Percentiles rank a stretch among this genome's conserved stretches.
These are phyloP conservation scores for Isaurus tuberculatus DNA, from an alignment of 92 coral and sea anemone genomes.

Conservation along the genomic window DNA sequence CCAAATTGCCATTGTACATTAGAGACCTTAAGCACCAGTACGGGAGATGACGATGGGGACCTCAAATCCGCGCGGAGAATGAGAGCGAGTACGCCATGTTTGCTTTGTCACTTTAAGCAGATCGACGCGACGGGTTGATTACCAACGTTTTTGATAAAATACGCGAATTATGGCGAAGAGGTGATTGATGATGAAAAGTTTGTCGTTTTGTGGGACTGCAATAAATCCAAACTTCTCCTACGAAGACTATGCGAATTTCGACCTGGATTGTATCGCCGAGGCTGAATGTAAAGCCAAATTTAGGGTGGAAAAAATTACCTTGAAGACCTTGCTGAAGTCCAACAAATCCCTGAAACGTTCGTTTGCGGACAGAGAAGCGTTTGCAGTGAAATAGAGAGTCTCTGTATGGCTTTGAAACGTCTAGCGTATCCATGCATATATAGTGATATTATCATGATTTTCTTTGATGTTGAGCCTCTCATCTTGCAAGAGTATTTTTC, in stretches of 20 bases:
- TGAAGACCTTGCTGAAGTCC: conserved; percentile 29
- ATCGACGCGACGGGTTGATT: too few relatives aligned
- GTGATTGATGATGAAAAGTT: conserved; percentile 27
- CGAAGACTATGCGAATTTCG: conserved; percentile 12
- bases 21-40: conserved; percentile 21
- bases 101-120: conserved; percentile 8
- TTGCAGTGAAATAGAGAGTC: conserved; percentile 23
- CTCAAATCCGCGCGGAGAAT: conserved; percentile 22
- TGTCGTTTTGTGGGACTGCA: conserved; percentile 8
- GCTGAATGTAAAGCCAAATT: conserved; percentile 10
- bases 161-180: conserved; percentile 6
- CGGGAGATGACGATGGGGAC: conserved; percentile 21
- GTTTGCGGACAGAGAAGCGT: conserved; percentile 1
- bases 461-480: background rate
- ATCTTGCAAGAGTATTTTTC: conserved; percentile 16
- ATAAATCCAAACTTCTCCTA: conserved; percentile 12
- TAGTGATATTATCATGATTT: too few relatives aligned
- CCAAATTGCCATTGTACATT: too few relatives aligned
- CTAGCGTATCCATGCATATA: conserved; percentile 18
- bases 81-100: background rate
- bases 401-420: conserved; percentile 13
- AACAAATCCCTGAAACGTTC: conserved; percentile 13
- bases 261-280: conserved; percentile 11
- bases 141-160: too few relatives aligned
- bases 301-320: conserved; percentile 19